Base-by-base conservation (phyloP, 2,888 invertebrate genomes). In the Polydrusus tereticollis region DNA sequence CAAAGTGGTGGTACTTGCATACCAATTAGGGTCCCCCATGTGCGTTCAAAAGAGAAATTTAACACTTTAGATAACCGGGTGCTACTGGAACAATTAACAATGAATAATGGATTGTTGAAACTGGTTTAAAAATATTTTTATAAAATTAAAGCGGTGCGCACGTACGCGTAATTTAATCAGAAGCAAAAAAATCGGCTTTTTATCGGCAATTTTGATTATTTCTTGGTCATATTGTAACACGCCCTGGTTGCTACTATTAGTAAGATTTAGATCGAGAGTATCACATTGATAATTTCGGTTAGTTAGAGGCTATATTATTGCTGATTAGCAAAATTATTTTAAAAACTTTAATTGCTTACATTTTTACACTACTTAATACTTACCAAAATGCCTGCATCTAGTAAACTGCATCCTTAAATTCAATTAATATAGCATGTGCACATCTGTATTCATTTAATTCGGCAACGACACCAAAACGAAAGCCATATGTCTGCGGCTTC, bases 91-190 rank as follows among this genome's bases (percentile, higher is more conserved):
- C 12, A 29, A 50, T 50, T 63, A 47, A 62, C 14, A 16, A 45
- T 50, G 63, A 63, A 63, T 63, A 47, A 63, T 63, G 50, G 16
- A 47, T 63, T 62, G 62, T 62, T 62, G 47, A 36, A n/a, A 43
- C 29, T 8, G 14, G 23, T 16, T 29, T 23, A 45, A 45, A 45
- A 45, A 45, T 29, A 47, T 62, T 62, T 62, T 47, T 10, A n/a
- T 26, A 33, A 26, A 47, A 47, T 47, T 26, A 45, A 33, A 29
- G 12, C 1, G 21, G 47, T 55, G 52, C 41, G 64, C 55, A 23
- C 64, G 64, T 64, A 55, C n/a, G n/a, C n/a, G n/a, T n/a, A n/a
- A n/a, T n/a, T n/a, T n/a, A n/a, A n/a, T n/a, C n/a, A n/a, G n/a
- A n/a, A n/a, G n/a, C n/a, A n/a, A n/a, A n/a, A n/a, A n/a, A n/a